Evolutionary conservation across 2,888 invertebrate species (phyloP), one percentile per base, ranked within the genome.

Genomic region (Thecocarcelia acutangulata): DNA sequence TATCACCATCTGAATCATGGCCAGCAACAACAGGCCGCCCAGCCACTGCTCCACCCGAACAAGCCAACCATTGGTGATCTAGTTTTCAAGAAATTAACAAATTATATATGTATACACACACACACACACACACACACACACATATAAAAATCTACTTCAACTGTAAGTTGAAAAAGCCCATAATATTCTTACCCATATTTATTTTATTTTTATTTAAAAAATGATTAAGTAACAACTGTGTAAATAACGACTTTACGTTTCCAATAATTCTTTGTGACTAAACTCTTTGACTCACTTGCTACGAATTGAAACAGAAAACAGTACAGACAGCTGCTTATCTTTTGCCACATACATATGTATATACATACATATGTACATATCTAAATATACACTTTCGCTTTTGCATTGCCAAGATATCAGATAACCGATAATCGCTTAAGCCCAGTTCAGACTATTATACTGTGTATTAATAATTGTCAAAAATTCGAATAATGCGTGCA

Each of bases 1-100:
- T 91, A 0, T 92, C 92, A 0, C 96, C 96, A 85, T 96, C 95
- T 13, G 90, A 90, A 86, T 96, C 96, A 1, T 92, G 92, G 21
- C 96, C 96, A 52, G 93, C 94, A 6, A 86, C 85, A 0, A 94
- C 92, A 1, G 94, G 93, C 17, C 84, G 74, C 15, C 85, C 79
- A 1, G 90, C 85, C 17, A 88, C 40, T 11, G 78, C 64, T 37
- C 88, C 90, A 63, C 84, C 69, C 0, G 91, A 91, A 6, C 89
- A 86, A 48, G 93, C 93, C 33, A 93, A 85, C 83, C 91, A 89
- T 48, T 91, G 91, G 79, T 91, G 91, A 33, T 91, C 89, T 72
- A 19, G 5, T 28, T 28, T 24, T 37, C 11, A 3, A 13, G 9
- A 19, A 59, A 63, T 1, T 13, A 3, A 40, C 1, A 13, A 46